Conservation (phyloP, 2,113 vertebrate genomes). For the Ivindomyrus marchei region DNA sequence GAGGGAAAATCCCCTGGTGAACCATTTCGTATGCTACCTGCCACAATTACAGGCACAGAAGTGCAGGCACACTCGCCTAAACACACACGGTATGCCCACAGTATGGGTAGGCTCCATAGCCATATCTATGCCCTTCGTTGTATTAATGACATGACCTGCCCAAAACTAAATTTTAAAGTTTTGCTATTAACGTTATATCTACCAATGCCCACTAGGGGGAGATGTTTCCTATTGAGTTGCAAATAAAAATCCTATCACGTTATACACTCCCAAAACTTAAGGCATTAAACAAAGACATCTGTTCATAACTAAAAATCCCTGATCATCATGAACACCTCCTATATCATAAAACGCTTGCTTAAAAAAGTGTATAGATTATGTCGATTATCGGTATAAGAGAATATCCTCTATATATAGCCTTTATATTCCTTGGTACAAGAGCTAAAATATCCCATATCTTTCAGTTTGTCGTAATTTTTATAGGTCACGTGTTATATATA, state of each 20-base stretch:
- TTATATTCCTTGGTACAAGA: not conserved
- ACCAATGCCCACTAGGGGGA: slow-evolving; percentile 60
- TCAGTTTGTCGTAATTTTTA: not conserved
- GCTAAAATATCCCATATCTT: not conserved
- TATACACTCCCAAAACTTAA: not conserved
- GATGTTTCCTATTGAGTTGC: slow-evolving; percentile 44
- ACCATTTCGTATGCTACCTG: not conserved
- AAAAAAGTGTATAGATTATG: not conserved
- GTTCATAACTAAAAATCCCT: not conserved
- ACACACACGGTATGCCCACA: not conserved
- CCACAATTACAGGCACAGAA: not conserved
- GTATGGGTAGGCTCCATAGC: not conserved
- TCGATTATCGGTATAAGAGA: not conserved
- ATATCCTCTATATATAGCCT: not conserved
- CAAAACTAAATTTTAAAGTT: not conserved
- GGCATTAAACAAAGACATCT: not conserved
- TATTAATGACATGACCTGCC: not conserved
- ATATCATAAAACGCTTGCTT: not conserved
- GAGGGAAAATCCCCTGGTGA: not conserved
- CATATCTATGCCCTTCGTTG: not conserved
- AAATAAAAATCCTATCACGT: not conserved
- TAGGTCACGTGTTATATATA: not conserved
- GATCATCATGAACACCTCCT: not conserved
- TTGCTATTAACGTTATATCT: not conserved
- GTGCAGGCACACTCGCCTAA: too few relatives aligned